Evolutionary conservation across 2,113 vertebrate species (phyloP).

Genomic region (Myiagra hebetior): DNA sequence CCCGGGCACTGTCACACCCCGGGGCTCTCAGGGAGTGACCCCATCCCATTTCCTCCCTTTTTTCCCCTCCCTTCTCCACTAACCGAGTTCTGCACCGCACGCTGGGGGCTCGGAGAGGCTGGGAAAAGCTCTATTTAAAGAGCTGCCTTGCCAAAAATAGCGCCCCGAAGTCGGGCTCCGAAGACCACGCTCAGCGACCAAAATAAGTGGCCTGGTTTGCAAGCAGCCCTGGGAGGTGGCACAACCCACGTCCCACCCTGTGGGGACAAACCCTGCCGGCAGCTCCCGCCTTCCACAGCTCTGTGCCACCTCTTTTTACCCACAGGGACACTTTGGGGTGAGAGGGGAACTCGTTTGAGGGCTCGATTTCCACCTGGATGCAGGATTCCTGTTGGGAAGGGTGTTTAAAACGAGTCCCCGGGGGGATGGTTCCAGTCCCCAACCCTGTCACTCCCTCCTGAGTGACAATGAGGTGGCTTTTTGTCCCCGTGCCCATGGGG

Average conservation of each 20-base stretch:
- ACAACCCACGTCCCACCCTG: background rate
- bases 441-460: fast-evolving
- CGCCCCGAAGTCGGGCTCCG: background rate
- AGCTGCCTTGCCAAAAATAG: conserved; percentile 5
- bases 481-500: fast-evolving
- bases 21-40: background rate
- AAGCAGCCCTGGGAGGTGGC: background rate
- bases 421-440: background rate
- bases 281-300: background rate
- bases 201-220: background rate
- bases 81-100: background rate
- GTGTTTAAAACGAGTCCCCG: background rate
- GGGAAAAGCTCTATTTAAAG: background rate
- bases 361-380: background rate
- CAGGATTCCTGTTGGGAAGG: background rate
- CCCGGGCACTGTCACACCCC: fast-evolving
- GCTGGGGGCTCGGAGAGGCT: fast-evolving
- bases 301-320: background rate
- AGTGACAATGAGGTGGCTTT: background rate
- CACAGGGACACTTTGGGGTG: background rate
- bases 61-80: background rate
- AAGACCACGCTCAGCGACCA: background rate
- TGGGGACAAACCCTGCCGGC: background rate
- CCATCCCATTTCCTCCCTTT: fast-evolving
- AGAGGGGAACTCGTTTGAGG: background rate